Evolutionary conservation across 2,113 vertebrate species (phyloP), one percentile per base, ranked within the genome.

Genomic region (Caracal caracal): DNA sequence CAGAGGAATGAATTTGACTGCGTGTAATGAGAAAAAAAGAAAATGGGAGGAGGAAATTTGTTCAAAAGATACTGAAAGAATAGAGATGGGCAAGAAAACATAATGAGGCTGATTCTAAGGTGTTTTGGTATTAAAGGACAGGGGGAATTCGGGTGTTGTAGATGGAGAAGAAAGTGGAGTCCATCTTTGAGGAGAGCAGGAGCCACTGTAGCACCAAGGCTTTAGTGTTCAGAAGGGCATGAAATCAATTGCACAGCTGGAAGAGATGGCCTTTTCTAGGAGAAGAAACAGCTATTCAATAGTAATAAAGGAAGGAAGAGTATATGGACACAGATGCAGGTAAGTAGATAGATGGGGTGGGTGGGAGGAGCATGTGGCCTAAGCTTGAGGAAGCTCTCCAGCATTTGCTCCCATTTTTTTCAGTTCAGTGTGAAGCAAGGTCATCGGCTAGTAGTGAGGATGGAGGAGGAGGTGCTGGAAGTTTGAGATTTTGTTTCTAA

Each of bases 351-450:
- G n/a, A n/a, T 10, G n/a, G 35, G 15, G 28, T 35, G 16, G 61
- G n/a, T 24, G 20, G 33, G 1, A 0, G n/a, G 53, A 80, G 8
- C 16, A 2, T 20, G 24, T 10, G 10, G 35, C 19, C 3, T 24
- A 47, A 70, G 24, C 22, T 26, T 30, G n/a, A 66, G 51, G 47
- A 78, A 61, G 0, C 40, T 83, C 35, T 82, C 26, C 56, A 70
- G 26, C 9, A 30, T 43, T n/a, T 86, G 30, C 2, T 73, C 59
- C 53, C 28, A 13, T 13, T 47, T 86, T 68, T 51, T 19, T n/a
- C 53, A 49, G 15, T 11, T 40, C 81, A 56, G 78, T 59, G 65
- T 35, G 37, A 68, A 93, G 15, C 30, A 51, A 82, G 13, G 20
- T 63, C 24, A 47, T n/a, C 17, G 43, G 33, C n/a, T 43, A 8